Base-by-base conservation (phyloP, 2,888 invertebrate genomes). In the Helicoverpa assulta region DNA sequence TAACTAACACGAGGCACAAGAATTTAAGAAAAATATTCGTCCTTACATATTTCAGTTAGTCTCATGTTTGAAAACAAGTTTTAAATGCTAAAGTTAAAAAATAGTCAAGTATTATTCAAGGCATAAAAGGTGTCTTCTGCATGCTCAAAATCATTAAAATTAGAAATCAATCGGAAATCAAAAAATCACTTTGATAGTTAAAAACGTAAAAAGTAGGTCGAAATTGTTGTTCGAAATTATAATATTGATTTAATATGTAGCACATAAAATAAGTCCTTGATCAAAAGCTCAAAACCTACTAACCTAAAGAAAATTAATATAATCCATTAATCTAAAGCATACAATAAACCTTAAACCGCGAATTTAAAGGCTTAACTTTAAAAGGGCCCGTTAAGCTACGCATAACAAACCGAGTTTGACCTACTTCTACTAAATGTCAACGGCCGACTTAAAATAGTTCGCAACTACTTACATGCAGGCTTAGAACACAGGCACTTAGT, bases 391-490 rank as follows among this genome's bases (percentile, higher is more conserved):
- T 85, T 86, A 85, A 86, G 72, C 75, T 76, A 76, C 77, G 70
- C 82, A 85, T 85, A 88, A 88, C 86, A 89, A 88, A 83, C 82
- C 82, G 76, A 77, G 14, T 74, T 67, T 91, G 92, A 90, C 93
- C 92, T 86, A 93, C 89, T 92, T 85, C 57, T 61, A 33, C 57
- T 56, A 69, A 85, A 86, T 83, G 86, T 88, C 86, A 88, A 88
- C 78, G 87, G 85, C 86, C 89, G 75, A 66, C 73, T 80, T 77
- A 85, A 74, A 86, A 87, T 90, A 91, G 88, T 90, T 76, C 85
- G 84, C 89, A 90, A 90, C 89, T 90, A 94, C 94, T 85, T 89
- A 87, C 82, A 80, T 86, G 66, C 83, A 86, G 84, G 81, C 83
- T 89, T 78, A 76, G 79, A 87, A 89, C 83, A 89, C 86, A 79